Conservation (phyloP, 2,888 invertebrate genomes). For the Coelogynopora nodosa region DNA sequence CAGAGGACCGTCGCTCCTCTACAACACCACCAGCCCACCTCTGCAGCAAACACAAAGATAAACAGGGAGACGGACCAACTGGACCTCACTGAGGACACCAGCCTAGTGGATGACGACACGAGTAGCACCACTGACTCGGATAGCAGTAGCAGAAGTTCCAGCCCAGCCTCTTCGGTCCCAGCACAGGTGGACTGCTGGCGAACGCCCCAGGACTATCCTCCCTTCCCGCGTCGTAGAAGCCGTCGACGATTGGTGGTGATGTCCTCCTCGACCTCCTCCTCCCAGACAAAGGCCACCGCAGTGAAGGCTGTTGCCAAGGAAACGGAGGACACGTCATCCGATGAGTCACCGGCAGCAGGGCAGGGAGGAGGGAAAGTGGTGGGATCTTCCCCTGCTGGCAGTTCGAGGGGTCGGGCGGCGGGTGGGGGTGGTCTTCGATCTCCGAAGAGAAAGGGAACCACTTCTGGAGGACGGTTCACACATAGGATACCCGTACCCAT, state of each 20-base stretch:
- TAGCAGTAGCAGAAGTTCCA: neutral
- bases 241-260: neutral
- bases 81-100: neutral
- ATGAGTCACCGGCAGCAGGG: neutral
- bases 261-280: neutral
- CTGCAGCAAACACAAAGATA: neutral
- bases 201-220: too few species aligned
- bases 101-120: neutral
- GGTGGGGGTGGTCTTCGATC: neutral
- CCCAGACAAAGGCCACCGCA: neutral
- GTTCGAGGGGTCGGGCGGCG: neutral
- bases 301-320: neutral
- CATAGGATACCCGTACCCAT: neutral
- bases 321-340: neutral
- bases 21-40: neutral
- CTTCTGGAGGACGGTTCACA: neutral
- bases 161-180: neutral
- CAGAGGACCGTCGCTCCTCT: neutral
- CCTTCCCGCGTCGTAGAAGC: neutral
- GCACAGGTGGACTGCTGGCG: neutral
- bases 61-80: too few species aligned
- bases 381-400: neutral
- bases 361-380: neutral
- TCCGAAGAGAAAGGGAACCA: neutral
- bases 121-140: neutral